These are phyloP conservation scores for Oscarella lobularis DNA, from an alignment of 37 sponge, comb jelly and placozoan genomes.

Conservation along the genomic window DNA sequence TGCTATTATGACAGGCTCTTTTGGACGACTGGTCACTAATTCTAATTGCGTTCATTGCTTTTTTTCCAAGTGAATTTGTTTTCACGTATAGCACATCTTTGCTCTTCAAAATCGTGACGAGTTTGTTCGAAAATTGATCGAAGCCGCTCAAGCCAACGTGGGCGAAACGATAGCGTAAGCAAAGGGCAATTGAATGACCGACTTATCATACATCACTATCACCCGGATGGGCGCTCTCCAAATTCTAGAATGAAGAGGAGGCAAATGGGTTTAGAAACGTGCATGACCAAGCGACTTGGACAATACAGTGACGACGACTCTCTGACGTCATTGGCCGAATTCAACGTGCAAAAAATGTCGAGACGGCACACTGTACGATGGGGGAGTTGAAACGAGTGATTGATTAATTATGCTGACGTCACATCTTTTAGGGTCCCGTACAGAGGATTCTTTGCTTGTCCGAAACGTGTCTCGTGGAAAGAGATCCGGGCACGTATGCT, in stretches of 20 bases:
- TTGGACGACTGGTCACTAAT: slow-evolving; percentile 42
- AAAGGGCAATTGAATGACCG: background rate
- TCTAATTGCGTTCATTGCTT: background rate
- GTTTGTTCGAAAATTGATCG: slow-evolving; percentile 29
- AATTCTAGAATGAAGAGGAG: slow-evolving; percentile 39
- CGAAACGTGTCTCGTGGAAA: slow-evolving; percentile 90
- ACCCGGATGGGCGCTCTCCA: background rate
- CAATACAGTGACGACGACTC: slow-evolving; percentile 86
- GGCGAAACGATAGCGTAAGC: slow-evolving; percentile 44
- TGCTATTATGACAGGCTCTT: slow-evolving; percentile 55
- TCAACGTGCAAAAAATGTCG: slow-evolving; percentile 68
- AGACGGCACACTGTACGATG: slow-evolving; percentile 26
- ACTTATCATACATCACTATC: too few species aligned
- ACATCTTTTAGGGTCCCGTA: slow-evolving; percentile 51
- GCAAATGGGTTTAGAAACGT: slow-evolving; percentile 33
- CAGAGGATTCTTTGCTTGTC: slow-evolving; percentile 73
- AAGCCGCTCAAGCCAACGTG: slow-evolving; percentile 23
- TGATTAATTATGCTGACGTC: too few species aligned
- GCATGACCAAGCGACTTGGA: slow-evolving; percentile 46
- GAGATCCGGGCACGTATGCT: slow-evolving; percentile 91
- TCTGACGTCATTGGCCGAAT: slow-evolving; percentile 88
- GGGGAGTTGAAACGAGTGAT: background rate
- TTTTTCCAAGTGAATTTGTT: background rate
- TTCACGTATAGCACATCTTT: slow-evolving; percentile 64
- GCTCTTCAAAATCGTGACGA: slow-evolving; percentile 58